Evolutionary conservation across 2,113 vertebrate species (phyloP), one percentile per base, ranked within the genome.

Genomic region (Cyprinodon tularosa): DNA sequence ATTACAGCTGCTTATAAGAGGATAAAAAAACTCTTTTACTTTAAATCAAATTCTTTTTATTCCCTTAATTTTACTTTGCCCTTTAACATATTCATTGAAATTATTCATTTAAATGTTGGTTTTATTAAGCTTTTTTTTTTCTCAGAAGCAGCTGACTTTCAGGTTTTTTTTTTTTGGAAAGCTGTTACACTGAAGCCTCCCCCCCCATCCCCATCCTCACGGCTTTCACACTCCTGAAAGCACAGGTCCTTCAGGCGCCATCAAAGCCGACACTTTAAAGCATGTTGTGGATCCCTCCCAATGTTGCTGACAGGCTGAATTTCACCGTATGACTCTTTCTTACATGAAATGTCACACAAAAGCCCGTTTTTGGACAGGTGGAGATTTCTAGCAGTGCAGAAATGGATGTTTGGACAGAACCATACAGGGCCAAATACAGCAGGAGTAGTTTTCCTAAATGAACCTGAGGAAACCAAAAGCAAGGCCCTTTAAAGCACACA

Each of bases 231-330:
- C 60, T 59, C 15, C 61, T 62, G 14, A 45, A 62, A 60, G 13
- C 40, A 70, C 59, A 63, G 39, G 67, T 68, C 70, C 39, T 57
- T 53, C 48, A 47, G 71, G 13, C 60, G 2, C 7, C 60, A 44
- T 68, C 36, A 38, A 71, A 74, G 5, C 71, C 44, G 38, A 60
- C 9, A 48, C 4, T 20, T 0, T 3, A 38, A 36, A 62, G 42
- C 11, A 42, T 61, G 53, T 72, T 76, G 68, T 37, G 62, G 48
- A 66, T 87, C 11, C 22, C 47, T 77, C 15, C 36, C 15, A 62
- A 72, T 59, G 71, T 80, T 65, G 50, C 15, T 66, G 76, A 70
- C 66, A 48, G 62, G 63, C 36, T 53, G 22, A 77, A n/a, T 65
- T 29, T 68, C 62, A 36, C 57, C 45, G 6, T 64, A 13, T 36